Percentiles rank a stretch among this genome's conserved stretches.
phyloP scores from a whole-genome alignment of 2,888 invertebrate species.

The Tipula lateralis region DNA sequence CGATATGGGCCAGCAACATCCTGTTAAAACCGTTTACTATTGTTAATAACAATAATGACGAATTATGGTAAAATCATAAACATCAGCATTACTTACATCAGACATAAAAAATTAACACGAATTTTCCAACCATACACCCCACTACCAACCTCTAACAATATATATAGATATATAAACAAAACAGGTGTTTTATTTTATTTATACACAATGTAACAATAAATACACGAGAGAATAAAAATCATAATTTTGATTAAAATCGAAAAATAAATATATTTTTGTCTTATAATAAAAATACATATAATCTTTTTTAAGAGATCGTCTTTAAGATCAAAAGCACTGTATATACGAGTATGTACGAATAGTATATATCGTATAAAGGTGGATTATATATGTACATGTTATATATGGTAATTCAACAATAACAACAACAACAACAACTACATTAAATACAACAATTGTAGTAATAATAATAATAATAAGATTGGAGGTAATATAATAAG shows the following conservation, averaged over 20 bases:
- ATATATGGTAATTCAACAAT: not conserved
- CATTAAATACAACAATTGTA: not conserved
- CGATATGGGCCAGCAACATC: too few species aligned
- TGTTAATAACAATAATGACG: too few species aligned
- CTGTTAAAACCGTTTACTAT: too few species aligned
- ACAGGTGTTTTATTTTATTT: constrained; percentile 19
- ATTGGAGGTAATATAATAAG: constrained; percentile 28
- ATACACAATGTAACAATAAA: not conserved
- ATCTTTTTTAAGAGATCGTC: constrained; percentile 24
- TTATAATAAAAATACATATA: constrained; percentile 15
- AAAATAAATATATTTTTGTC: constrained; percentile 4
- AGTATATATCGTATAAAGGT: not conserved
- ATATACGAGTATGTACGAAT: not conserved
- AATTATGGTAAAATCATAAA: too few species aligned
- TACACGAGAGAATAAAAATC: not conserved
- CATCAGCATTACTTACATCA: too few species aligned
- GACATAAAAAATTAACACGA: too few species aligned
- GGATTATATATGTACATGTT: not conserved
- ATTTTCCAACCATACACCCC: too few species aligned
- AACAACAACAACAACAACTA: not conserved
- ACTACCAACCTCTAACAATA: not conserved
- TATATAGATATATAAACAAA: not conserved
- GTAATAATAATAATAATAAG: constrained; percentile 14
- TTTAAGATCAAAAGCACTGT: constrained; percentile 6
- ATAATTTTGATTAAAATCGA: constrained; percentile 24